Base-by-base conservation (phyloP, 2,113 vertebrate species). In the Aramus guarauna region DNA sequence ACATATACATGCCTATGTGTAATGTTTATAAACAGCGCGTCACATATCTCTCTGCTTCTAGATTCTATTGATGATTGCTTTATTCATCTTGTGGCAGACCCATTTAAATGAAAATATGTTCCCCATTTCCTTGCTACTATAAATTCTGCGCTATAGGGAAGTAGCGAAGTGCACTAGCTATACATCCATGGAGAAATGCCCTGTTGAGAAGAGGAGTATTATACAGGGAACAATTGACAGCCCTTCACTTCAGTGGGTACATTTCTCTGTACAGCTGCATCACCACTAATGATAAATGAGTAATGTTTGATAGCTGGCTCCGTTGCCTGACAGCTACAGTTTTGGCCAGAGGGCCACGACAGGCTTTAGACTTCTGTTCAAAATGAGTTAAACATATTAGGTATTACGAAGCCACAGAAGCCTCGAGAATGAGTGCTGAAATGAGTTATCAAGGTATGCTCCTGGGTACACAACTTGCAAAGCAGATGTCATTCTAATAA, bases 401-500 rank as follows among this genome's bases (percentile, higher is more conserved):
- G 98, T 97, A 98, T 98, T 98, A 98, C 96, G 98, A 98, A 98
- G 98, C 98, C 98, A 96, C 97, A 97, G 98, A 98, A 98, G 98
- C 98, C 98, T 98, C 91, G 76, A 98, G 98, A 98, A 98, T 96
- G 97, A 97, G 97, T 97, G 97, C 98, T 98, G 98, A 99, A 98
- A 98, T 98, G 95, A 98, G 98, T 98, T 98, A 98, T 98, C 98
- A 97, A 97, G 98, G 98, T 98, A 98, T 98, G 98, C 98, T 98
- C 98, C 98, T 97, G 98, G 98, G 98, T 98, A 98, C 98, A 98
- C 97, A 98, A 98, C 98, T 98, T 98, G 98, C 98, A 98, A 99
- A 99, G 98, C 98, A 98, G 98, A 99, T 98, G 99, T 99, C 98
- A 99, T 99, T 99, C 99, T 99, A 99, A 99, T 99, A 99, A 99